phyloP scores from a whole-genome alignment of 2,888 invertebrate species.

The Apodemia mormo region DNA sequence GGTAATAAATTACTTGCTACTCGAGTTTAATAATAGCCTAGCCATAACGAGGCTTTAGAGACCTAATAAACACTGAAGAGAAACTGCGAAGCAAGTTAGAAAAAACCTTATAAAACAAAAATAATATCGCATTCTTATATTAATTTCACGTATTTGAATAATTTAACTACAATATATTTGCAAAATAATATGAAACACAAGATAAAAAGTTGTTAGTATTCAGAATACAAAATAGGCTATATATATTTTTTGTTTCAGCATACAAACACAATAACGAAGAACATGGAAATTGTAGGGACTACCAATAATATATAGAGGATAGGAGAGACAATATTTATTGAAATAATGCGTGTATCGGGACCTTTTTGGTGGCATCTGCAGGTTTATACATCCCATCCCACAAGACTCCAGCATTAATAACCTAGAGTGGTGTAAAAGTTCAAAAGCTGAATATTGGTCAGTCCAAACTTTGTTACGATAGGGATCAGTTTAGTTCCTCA shows the following conservation, averaged over 20 bases:
- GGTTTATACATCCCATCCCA: conserved; percentile 49
- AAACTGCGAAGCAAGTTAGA: too few species aligned
- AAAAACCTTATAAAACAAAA: too few species aligned
- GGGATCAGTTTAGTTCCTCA: conserved; percentile 60
- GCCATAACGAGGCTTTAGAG: too few species aligned
- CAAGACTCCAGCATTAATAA: conserved; percentile 63
- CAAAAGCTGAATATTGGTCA: conserved; percentile 52
- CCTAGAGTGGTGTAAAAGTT: conserved; percentile 59
- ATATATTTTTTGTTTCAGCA: conserved; percentile 10
- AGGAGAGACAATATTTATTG: conserved; percentile 60
- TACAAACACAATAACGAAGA: conserved; percentile 53
- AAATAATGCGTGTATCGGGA: conserved; percentile 51
- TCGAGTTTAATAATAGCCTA: too few species aligned
- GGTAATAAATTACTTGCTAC: too few species aligned
- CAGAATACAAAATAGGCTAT: background rate
- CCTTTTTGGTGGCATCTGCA: conserved; percentile 54
- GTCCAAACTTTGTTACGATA: conserved; percentile 60
- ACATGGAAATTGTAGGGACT: conserved; percentile 57
- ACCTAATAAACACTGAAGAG: too few species aligned
- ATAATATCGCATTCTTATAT: too few species aligned
- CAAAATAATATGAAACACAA: background rate
- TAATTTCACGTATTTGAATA: too few species aligned
- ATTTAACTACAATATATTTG: too few species aligned
- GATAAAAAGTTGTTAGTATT: background rate
- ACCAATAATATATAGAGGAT: conserved; percentile 56